phyloP scores from a whole-genome alignment of 2,888 invertebrate species.

The Zelleria hepariella region DNA sequence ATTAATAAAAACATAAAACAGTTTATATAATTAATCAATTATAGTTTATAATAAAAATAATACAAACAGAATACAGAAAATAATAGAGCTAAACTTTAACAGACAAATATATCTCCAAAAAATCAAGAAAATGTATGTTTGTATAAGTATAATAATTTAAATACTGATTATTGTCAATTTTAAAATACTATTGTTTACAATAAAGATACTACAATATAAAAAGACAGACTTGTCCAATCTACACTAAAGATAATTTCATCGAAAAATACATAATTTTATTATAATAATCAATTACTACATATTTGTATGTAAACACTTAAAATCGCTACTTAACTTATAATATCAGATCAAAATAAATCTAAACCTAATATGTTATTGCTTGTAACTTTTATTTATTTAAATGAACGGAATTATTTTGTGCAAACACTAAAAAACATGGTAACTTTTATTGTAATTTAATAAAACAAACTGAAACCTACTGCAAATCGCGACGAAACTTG shows the following conservation, averaged over 20 bases:
- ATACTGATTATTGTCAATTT: conserved; percentile 70
- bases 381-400: background rate
- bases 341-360: conserved; percentile 25
- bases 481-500: background rate
- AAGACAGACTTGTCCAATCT: background rate
- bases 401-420: conserved; percentile 1
- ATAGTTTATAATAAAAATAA: conserved; percentile 48
- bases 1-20: background rate
- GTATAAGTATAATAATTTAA: conserved; percentile 46
- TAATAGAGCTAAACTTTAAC: conserved; percentile 51
- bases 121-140: conserved; percentile 41
- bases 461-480: background rate
- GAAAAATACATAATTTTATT: background rate
- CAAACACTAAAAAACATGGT: conserved; percentile 2
- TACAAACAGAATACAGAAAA: conserved; percentile 56
- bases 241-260: conserved; percentile 1
- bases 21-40: background rate
- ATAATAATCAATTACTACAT: conserved; percentile 1
- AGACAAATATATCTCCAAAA: conserved; percentile 57
- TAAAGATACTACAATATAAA: conserved; percentile 16
- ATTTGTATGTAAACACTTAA: conserved; percentile 10
- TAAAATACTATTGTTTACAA: conserved; percentile 42
- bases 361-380: conserved; percentile 8
- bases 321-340: conserved; percentile 21
- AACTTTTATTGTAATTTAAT: conserved; percentile 2